Evolutionary conservation across 2,797 vertebrate genomes (phyloP), one percentile per base, ranked within the genome.

Genomic region (Acanthurus leucopareius): DNA sequence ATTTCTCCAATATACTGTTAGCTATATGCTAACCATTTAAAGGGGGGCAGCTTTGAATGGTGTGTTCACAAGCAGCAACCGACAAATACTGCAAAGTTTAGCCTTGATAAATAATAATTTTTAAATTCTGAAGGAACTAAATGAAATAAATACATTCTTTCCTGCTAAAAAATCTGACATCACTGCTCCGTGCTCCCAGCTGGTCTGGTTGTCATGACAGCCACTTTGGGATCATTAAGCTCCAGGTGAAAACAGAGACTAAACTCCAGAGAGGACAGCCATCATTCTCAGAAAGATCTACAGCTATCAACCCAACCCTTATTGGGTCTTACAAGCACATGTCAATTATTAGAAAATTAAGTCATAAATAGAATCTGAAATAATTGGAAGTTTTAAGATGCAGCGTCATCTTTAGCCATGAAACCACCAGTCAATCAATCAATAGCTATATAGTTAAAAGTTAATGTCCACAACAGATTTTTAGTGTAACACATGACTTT

Each of bases 151-250:
- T 65, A 38, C 14, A 38, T 17, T 63, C 13, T 48, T 76, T 71
- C 20, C 38, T 51, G 48, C 11, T 48, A 25, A 25, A 16, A 53
- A 71, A 65, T 61, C 20, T 53, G 0, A 9, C 67, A 45, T 72
- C 47, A 19, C 35, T 9, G n/a, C 45, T 68, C 59, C 8, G 42
- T 58, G 52, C 53, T 69, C 38, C 11, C 73, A 49, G 15, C 8
- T 22, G 54, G 20, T 25, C 53, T 3, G 64, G 77, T 77, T 85
- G 81, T 70, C 79, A 90, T 83, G 82, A 65, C 86, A 77, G 52
- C 67, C 40, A 76, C 73, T 57, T 13, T n/a, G 15, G 28, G 51
- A 40, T 75, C 48, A 69, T 82, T 82, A 49, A 57, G 40, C 57
- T 72, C 28, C 13, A 25, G 62, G 61, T 75, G 58, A 69, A 56